Percentiles rank a stretch among this genome's conserved stretches.
These are phyloP conservation scores for Tokudaia muenninki DNA, from an alignment of 2,797 vertebrate species.

Conservation along the genomic window DNA sequence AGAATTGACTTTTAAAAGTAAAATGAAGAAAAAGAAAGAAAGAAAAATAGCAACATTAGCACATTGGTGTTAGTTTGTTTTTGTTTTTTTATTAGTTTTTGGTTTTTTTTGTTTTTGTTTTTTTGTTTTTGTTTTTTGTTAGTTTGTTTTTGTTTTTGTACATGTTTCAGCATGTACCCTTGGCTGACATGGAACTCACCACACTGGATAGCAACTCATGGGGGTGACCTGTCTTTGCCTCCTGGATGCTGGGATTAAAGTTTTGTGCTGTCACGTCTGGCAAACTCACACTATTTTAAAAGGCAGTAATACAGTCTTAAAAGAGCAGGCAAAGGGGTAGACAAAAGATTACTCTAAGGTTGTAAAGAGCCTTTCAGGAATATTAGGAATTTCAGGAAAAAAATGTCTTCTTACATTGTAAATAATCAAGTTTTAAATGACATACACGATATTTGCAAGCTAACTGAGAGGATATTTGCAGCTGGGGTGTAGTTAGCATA, in stretches of 20 bases:
- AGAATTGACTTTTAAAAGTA: background rate
- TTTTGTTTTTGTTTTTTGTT: too few species aligned
- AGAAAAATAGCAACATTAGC: background rate
- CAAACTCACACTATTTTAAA: background rate
- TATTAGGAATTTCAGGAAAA: constrained; percentile 2
- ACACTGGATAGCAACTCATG: background rate
- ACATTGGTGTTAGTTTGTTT: background rate
- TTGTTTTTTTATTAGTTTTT: too few species aligned
- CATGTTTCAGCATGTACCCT: background rate
- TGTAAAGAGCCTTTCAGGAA: background rate
- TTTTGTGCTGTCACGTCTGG: background rate
- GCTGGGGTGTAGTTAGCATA: background rate
- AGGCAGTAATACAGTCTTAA: background rate
- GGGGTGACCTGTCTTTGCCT: background rate
- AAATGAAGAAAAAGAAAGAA: background rate
- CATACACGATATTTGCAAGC: background rate
- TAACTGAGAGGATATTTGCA: background rate
- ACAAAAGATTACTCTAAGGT: constrained; percentile 7
- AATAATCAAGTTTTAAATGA: constrained; percentile 44
- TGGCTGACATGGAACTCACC: background rate
- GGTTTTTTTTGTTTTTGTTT: too few species aligned
- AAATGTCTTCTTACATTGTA: constrained; percentile 20
- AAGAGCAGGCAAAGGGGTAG: background rate
- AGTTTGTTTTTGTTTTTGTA: background rate
- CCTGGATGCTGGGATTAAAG: background rate